phyloP scores from a whole-genome alignment of 2,113 vertebrate genomes.

The Toxotes chatareus region DNA sequence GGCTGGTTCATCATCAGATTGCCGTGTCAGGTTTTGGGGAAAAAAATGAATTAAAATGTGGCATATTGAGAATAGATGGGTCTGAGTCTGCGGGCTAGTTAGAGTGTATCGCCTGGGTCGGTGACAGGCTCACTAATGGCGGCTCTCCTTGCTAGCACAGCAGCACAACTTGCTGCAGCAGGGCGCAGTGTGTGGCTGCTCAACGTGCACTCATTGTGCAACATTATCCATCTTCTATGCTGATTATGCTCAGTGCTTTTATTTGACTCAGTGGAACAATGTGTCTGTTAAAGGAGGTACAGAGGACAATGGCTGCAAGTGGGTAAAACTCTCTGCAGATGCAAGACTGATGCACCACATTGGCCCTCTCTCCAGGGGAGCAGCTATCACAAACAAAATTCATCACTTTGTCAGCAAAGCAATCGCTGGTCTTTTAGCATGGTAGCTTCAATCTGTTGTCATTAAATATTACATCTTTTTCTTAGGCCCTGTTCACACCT shows the following conservation, averaged over 20 bases:
- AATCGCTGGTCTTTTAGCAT: constrained; percentile 34
- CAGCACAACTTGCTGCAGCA: constrained; percentile 41
- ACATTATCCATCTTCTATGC: constrained; percentile 57
- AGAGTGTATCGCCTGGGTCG: constrained; percentile 57
- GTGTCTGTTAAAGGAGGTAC: constrained; percentile 45
- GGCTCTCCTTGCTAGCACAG: constrained; percentile 47
- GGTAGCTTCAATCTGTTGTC: constrained; percentile 25
- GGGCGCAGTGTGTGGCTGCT: constrained; percentile 54
- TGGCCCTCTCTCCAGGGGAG: constrained; percentile 45
- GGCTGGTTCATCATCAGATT: constrained; percentile 97
- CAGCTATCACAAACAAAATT: constrained; percentile 58
- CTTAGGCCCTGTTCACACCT: neutral
- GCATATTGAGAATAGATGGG: constrained; percentile 74
- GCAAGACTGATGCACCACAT: constrained; percentile 30
- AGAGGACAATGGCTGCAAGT: constrained; percentile 45
- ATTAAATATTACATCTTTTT: constrained; percentile 28
- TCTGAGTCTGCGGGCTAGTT: constrained; percentile 69
- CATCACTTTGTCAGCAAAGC: constrained; percentile 53
- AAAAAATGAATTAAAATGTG: constrained; percentile 95
- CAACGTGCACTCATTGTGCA: constrained; percentile 35
- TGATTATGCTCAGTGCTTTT: constrained; percentile 64
- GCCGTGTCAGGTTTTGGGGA: constrained; percentile 91
- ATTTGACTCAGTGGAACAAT: constrained; percentile 51
- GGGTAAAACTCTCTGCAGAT: constrained; percentile 45
- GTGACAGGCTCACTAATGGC: constrained; percentile 68